Evolutionary conservation across 2,888 invertebrate genomes (phyloP), one percentile per base, ranked within the genome.

Genomic region (Matsumyia berberina): DNA sequence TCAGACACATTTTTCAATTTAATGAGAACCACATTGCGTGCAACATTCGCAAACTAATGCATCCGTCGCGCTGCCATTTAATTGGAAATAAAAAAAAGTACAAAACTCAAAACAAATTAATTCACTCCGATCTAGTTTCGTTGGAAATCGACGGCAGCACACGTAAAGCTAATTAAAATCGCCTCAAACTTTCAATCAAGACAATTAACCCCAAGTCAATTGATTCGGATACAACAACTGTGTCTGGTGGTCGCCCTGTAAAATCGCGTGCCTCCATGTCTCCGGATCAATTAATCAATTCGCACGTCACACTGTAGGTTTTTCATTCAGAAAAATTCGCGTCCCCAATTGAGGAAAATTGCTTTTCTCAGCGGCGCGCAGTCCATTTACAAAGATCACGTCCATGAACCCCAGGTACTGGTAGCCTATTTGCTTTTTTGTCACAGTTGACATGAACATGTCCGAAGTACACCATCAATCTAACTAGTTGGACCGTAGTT

Each of bases 131-230:
- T 85, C 73, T 85, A 80, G 80, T 85, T 85, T 74, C 39, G 44
- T 46, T 11, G 46, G 35, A 78, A 79, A 79, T 58, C 19, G 58
- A 15, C 77, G 72, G 31, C 73, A 67, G 39, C 53, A 67, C 77
- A 72, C 77, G 72, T 78, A 62, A 44, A 57, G 85, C 74, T 85
- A 80, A 85, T 85, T 80, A 80, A 80, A 76, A 76, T 74, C 46
- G 74, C 60, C 55, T 76, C 64, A 85, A 85, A 74, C 70, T 70
- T 69, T 60, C 85, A 85, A 85, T 85, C 74, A 72, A 80, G 85
- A 55, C 80, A 85, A 80, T 85, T 85, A 80, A 85, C 85, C 80
- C 60, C 8, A 76, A 80, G 85, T 85, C 85, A 85, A 85, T 69
- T 85, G 64, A 78, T 73, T 73, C 24, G 60, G 77, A 69, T 77